These are phyloP conservation scores for Diplazon laetatorius DNA, from an alignment of 2,888 invertebrate genomes.

Conservation along the genomic window DNA sequence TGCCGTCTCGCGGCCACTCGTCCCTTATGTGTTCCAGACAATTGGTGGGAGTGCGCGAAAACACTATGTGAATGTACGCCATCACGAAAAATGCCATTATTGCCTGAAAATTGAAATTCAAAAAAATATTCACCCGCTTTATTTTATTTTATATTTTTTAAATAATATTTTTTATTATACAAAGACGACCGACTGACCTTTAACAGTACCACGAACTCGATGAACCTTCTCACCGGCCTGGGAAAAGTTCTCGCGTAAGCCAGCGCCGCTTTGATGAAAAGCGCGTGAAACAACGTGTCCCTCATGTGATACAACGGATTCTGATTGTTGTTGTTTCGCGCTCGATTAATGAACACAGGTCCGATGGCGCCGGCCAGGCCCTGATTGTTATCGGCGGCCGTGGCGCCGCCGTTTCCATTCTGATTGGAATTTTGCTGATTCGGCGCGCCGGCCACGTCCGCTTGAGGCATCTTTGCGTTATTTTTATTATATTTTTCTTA, in stretches of 20 bases:
- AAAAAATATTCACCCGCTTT: too few species aligned
- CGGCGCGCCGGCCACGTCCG: slow-evolving; percentile 70
- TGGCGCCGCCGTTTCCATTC: slow-evolving; percentile 63
- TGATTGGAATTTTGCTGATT: slow-evolving; percentile 72
- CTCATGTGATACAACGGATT: slow-evolving; percentile 93
- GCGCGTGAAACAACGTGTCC: slow-evolving; percentile 96
- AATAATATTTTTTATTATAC: neutral
- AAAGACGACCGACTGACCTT: slow-evolving; percentile 85
- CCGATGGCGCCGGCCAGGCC: slow-evolving; percentile 67
- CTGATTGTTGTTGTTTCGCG: slow-evolving; percentile 84
- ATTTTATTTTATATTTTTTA: neutral
- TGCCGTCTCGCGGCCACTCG: slow-evolving; percentile 97
- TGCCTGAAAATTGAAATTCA: slow-evolving; percentile 85
- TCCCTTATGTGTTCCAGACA: slow-evolving; percentile 94
- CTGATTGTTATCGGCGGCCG: slow-evolving; percentile 68
- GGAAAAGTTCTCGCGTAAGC: slow-evolving; percentile 96
- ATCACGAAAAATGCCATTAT: slow-evolving; percentile 94
- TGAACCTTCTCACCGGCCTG: slow-evolving; percentile 89
- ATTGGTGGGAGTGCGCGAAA: slow-evolving; percentile 95
- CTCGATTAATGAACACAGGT: slow-evolving; percentile 73
- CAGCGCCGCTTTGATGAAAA: slow-evolving; percentile 96
- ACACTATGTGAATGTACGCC: slow-evolving; percentile 97
- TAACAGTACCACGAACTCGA: slow-evolving; percentile 92
- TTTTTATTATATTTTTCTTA: slow-evolving; percentile 10
- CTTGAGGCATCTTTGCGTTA: slow-evolving; percentile 74